A percentile compares a stretch with the other conserved stretches of the same genome.
Conservation (phyloP, 2,888 invertebrate species). For the Drosophila vallismaia region DNA sequence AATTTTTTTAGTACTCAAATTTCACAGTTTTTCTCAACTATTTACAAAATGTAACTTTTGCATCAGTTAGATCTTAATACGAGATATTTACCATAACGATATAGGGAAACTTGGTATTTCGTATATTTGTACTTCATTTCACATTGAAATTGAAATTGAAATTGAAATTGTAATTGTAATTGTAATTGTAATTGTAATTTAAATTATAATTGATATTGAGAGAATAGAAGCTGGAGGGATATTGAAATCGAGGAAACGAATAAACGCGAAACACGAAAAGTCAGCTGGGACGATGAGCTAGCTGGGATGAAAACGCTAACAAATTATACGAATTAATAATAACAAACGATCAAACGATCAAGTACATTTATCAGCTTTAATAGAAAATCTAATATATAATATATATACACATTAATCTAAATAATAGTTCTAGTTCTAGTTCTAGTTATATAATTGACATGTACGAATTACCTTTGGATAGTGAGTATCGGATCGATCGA, state of each 20-base stretch:
- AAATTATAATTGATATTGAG: slow-evolving; percentile 13
- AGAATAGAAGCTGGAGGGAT: background rate
- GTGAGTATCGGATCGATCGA: slow-evolving; percentile 48
- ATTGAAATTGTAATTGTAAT: slow-evolving; percentile 27
- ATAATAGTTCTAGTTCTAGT: slow-evolving; percentile 46
- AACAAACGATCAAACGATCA: slow-evolving; percentile 54
- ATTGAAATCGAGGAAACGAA: slow-evolving; percentile 51
- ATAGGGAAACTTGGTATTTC: slow-evolving; percentile 40
- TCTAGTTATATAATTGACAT: slow-evolving; percentile 43
- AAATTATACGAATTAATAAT: slow-evolving; percentile 45
- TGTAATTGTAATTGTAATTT: slow-evolving; percentile 61
- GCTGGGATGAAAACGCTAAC: slow-evolving; percentile 35
- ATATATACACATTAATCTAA: slow-evolving; percentile 42
- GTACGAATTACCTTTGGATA: slow-evolving; percentile 54
- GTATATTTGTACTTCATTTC: slow-evolving; percentile 61
- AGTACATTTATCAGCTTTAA: slow-evolving; percentile 75
- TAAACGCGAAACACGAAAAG: slow-evolving; percentile 5
- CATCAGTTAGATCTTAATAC: slow-evolving; percentile 41
- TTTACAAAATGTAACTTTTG: slow-evolving; percentile 52
- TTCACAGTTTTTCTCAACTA: slow-evolving; percentile 54
- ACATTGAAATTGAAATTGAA: slow-evolving; percentile 62
- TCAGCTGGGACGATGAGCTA: slow-evolving; percentile 13
- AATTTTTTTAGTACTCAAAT: slow-evolving; percentile 33
- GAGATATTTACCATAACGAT: background rate
- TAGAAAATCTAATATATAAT: slow-evolving; percentile 65